Evolutionary conservation across 2,888 invertebrate genomes (phyloP).

Genomic region (Latheticus oryzae): DNA sequence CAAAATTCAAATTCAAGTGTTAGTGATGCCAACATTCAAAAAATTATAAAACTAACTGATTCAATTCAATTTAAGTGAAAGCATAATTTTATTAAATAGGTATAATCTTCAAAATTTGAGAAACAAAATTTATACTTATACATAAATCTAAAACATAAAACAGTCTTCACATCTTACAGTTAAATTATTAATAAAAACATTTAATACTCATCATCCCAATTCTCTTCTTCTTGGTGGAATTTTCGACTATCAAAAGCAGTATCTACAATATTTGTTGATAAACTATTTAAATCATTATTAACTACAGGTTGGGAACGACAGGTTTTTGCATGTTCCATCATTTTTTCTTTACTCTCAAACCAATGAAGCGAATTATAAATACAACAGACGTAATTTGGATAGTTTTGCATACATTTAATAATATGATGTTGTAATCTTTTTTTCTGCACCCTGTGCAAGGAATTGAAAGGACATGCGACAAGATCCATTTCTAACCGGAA

Average conservation of each 20-base stretch:
- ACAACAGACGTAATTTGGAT: constrained; percentile 58
- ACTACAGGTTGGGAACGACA: constrained; percentile 49
- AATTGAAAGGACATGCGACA: constrained; percentile 59
- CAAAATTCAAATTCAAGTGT: too few relatives aligned
- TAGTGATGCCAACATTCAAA: too few relatives aligned
- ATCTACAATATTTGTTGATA: not conserved
- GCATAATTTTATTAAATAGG: too few relatives aligned
- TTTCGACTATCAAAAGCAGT: constrained; percentile 36
- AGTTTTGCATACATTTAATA: constrained; percentile 59
- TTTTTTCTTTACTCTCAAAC: constrained; percentile 51
- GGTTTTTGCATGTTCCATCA: constrained; percentile 53
- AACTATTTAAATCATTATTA: not conserved
- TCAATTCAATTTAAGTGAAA: too few relatives aligned
- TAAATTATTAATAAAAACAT: not conserved
- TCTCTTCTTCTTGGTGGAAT: constrained; percentile 51
- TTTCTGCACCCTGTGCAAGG: constrained; percentile 54
- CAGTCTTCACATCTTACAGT: not conserved
- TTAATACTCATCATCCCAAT: constrained; percentile 53
- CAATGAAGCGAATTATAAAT: constrained; percentile 60
- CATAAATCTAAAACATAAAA: too few relatives aligned
- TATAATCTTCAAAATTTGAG: too few relatives aligned
- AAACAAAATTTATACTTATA: too few relatives aligned
- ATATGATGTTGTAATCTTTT: constrained; percentile 59
- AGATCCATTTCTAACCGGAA: too few relatives aligned
- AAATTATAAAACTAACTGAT: too few relatives aligned